Conservation (phyloP, 2,797 vertebrate species). For the Thunnus albacares region DNA sequence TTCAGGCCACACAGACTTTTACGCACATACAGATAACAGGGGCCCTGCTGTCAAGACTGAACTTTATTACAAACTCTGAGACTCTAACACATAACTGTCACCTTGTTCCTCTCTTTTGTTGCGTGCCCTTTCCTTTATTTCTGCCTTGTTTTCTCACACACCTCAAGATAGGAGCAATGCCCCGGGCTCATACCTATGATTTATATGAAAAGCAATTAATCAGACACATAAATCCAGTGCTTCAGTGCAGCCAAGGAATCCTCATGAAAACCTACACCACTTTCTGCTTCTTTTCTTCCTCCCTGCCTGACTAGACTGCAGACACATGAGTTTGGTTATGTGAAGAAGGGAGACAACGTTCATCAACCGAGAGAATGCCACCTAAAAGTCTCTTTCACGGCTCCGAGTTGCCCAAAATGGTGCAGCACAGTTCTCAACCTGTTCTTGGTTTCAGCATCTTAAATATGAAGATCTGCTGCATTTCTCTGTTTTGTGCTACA, state of each 20-base stretch:
- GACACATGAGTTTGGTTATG: constrained; percentile 39
- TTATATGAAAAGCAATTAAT: constrained; percentile 84
- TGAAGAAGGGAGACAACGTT: constrained; percentile 17
- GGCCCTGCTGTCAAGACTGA: constrained; percentile 52
- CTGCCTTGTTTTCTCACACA: constrained; percentile 53
- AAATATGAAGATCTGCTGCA: not conserved
- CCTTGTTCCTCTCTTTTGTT: constrained; percentile 47
- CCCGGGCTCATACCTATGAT: constrained; percentile 66
- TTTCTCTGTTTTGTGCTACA: not conserved
- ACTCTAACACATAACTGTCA: constrained; percentile 50
- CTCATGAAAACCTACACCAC: constrained; percentile 81
- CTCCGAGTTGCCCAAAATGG: not conserved
- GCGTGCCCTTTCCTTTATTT: constrained; percentile 16
- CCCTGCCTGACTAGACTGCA: constrained; percentile 43
- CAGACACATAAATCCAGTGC: constrained; percentile 78
- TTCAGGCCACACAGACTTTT: constrained; percentile 52
- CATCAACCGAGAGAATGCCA: constrained; percentile 15
- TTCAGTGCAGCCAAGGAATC: constrained; percentile 73
- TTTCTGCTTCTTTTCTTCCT: constrained; percentile 51
- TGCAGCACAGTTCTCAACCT: not conserved
- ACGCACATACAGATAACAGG: constrained; percentile 29
- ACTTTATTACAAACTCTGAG: constrained; percentile 48
- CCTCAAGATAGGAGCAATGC: constrained; percentile 36
- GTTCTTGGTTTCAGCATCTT: not conserved
- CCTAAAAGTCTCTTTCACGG: constrained; percentile 19